Evolutionary conservation across 2,888 invertebrate species (phyloP).

Genomic region (Willowsia nigromaculata): DNA sequence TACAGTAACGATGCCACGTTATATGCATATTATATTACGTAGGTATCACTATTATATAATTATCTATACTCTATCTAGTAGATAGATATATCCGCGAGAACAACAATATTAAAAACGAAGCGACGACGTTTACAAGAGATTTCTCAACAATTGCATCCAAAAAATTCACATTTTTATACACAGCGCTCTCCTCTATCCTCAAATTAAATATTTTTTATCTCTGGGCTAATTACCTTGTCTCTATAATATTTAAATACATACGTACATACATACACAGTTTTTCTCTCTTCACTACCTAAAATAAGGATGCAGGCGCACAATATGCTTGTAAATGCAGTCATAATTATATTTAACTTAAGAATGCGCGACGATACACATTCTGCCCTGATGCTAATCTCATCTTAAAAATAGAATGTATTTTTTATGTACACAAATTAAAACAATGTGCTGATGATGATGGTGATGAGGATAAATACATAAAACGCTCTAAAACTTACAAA

Average conservation of each 20-base stretch:
- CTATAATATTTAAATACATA: slow-evolving; percentile 39
- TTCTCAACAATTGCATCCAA: slow-evolving; percentile 35
- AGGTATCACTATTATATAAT: not conserved
- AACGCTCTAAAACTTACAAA: slow-evolving; percentile 16
- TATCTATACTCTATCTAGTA: not conserved
- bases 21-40: slow-evolving; percentile 1
- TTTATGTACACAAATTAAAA: slow-evolving; percentile 21
- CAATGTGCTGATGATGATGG: not conserved
- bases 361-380: not conserved
- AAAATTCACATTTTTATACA: slow-evolving; percentile 54
- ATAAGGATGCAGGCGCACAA: not conserved
- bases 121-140: slow-evolving; percentile 45
- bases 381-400: slow-evolving; percentile 10
- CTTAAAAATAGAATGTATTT: slow-evolving; percentile 39
- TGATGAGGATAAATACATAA: not conserved
- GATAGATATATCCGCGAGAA: slow-evolving; percentile 36
- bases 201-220: slow-evolving; percentile 28
- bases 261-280: slow-evolving; percentile 39
- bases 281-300: not conserved
- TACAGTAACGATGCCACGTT: slow-evolving; percentile 37
- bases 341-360: not conserved
- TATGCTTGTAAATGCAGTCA: slow-evolving; percentile 56
- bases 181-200: slow-evolving; percentile 43
- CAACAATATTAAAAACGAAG: slow-evolving; percentile 53
- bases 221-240: not conserved